Base-by-base conservation (phyloP, 2,888 invertebrate genomes). In the Ectropis crepuscularia region DNA sequence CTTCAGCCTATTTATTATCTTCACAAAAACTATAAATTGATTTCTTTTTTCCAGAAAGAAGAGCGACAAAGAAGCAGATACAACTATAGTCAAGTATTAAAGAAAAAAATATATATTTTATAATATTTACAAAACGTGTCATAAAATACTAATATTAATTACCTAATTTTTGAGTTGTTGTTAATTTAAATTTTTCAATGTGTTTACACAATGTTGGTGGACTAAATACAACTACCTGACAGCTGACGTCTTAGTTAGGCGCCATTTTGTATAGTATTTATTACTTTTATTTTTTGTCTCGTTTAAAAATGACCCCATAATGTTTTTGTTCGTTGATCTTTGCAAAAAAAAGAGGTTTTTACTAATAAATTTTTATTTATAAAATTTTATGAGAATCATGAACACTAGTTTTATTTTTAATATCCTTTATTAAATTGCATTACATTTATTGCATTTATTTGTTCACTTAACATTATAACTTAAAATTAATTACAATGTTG, bases 31-130 rank as follows among this genome's bases (percentile, higher is more conserved):
- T 5, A 10, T 16, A 6, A 12, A n/a, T 11, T 43, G 5, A 39
- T n/a, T 7, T 43, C 38, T 50, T 47, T 36, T 47, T 53, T 64
- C 38, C 65, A 69, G 67, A 5, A 60, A 63, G 54, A 72, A 72
- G 7, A 65, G 53, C 0, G 58, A 62, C 39, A 57, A 57, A 11
- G 66, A 72, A 38, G 64, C 65, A 0, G 60, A 48, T 1, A 53
- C 53, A 7, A 12, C 48, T 6, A 46, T 57, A 0, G 41, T 61
- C 9, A 60, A 42, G 9, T 53, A 53, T 53, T 60, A 7, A 46
- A 50, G 5, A 0, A 10, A 45, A 28, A 28, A 28, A 28, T 4
- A 28, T n/a, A 28, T 28, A 28, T 2, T 28, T 28, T 28, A 28
- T 2, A 28, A 28, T 28, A 28, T 28, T 28, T 4, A 28, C 16